These are phyloP conservation scores for Thinocorus orbignyianus DNA, from an alignment of 2,113 vertebrate genomes.

Conservation along the genomic window DNA sequence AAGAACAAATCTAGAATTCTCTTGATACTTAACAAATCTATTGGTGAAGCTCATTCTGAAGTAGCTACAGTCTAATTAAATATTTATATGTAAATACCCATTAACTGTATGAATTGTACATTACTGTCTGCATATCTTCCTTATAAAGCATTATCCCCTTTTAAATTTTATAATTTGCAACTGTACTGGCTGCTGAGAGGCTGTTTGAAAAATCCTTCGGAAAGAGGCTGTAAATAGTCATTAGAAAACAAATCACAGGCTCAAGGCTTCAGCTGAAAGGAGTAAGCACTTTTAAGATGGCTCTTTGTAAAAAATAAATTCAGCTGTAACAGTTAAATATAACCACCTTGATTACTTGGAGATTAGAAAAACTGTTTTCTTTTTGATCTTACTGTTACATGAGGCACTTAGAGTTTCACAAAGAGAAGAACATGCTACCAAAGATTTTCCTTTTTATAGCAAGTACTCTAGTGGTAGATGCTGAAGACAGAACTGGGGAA, in stretches of 20 bases:
- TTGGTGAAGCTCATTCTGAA: neutral
- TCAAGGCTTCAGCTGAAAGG: conserved; percentile 9
- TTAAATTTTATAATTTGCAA: neutral
- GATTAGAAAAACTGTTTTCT: neutral
- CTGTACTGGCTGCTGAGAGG: neutral
- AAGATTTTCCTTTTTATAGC: neutral
- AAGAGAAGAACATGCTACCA: neutral
- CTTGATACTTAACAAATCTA: neutral
- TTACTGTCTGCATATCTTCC: neutral
- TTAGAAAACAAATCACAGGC: conserved; percentile 15
- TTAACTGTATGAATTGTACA: neutral
- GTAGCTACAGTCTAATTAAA: neutral
- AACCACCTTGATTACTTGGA: neutral
- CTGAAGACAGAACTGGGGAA: neutral
- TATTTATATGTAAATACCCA: neutral
- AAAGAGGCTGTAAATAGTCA: neutral
- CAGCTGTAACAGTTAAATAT: neutral
- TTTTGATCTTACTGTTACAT: neutral
- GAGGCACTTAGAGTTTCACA: neutral
- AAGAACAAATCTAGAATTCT: neutral
- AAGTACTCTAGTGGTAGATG: neutral
- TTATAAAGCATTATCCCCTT: neutral
- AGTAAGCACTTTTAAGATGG: neutral
- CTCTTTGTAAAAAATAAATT: neutral
- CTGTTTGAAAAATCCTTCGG: neutral